phyloP scores from a whole-genome alignment of 2,888 invertebrate genomes.

The Chironomus tentans region DNA sequence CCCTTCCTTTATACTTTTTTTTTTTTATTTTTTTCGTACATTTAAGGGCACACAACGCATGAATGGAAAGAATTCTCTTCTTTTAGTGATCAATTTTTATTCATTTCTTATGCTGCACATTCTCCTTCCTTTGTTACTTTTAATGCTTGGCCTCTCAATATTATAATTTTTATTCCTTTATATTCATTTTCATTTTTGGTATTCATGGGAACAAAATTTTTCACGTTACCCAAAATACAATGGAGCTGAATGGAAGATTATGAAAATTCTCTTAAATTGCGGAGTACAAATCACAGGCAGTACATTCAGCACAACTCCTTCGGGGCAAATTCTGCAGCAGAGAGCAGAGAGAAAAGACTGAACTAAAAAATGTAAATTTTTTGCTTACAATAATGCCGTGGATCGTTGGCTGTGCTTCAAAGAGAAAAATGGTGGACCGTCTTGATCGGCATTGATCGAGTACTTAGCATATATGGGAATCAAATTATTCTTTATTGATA shows the following conservation, averaged over 20 bases:
- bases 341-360: neutral
- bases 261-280: conserved; percentile 6
- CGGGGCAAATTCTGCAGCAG: neutral
- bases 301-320: neutral
- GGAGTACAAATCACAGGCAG: neutral
- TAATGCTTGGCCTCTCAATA: neutral
- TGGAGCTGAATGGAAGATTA: neutral
- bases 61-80: neutral
- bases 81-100: neutral
- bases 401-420: neutral
- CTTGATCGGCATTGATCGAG: neutral
- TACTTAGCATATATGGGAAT: neutral
- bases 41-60: neutral
- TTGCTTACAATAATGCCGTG: neutral
- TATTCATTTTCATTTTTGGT: neutral
- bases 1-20: too few species aligned
- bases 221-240: conserved; percentile 6
- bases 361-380: neutral
- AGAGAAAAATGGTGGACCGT: neutral
- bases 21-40: too few species aligned
- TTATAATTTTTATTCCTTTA: conserved; percentile 9
- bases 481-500: neutral
- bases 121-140: conserved; percentile 1
- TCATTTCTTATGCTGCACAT: neutral
- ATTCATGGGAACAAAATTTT: conserved; percentile 18